Evolutionary conservation across 2,888 invertebrate species (phyloP), one percentile per base, ranked within the genome.

Genomic region (Tubulanus polymorphus): DNA sequence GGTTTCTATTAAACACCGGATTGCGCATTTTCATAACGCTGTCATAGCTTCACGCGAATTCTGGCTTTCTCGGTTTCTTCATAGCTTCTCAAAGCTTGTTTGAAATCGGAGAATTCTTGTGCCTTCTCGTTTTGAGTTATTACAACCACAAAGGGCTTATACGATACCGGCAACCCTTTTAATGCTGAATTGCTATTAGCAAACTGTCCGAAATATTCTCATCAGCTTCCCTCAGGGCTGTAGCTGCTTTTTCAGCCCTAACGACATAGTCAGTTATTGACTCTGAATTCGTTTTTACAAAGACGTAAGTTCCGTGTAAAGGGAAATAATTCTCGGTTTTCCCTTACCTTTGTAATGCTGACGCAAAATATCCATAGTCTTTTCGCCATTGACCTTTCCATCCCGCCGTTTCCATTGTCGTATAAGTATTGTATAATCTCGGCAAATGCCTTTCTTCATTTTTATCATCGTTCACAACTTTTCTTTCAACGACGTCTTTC

Each of bases 321-420:
- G 37, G 5, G 55, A 25, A 2, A 63, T 62, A 12, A 62, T 26
- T 41, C 58, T 49, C 5, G 60, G 61, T 46, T 62, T 62, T 5
- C 63, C 58, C 30, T n/a, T 37, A 5, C 59, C 50, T 2, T 29
- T 28, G 37, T 63, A 62, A 37, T 61, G 61, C 6, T 61, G 30
- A 10, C 54, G 47, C 27, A 65, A 45, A 37, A 63, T 63, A 18
- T 48, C 41, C 20, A 58, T 48, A n/a, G 65, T 57, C 15, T 55
- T 54, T 37, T 62, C 55, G 6, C 65, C 62, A 57, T 65, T 56
- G 41, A 63, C 51, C 8, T 10, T 27, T 10, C 59, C 62, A 50
- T 62, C 65, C 8, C 60, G 12, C 52, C 63, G 64, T 2, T 62
- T 37, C 3, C 62, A n/a, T n/a, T n/a, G n/a, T n/a, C n/a, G n/a